Base-by-base conservation (phyloP, 2,113 vertebrate species). In the Platysteira castanea region DNA sequence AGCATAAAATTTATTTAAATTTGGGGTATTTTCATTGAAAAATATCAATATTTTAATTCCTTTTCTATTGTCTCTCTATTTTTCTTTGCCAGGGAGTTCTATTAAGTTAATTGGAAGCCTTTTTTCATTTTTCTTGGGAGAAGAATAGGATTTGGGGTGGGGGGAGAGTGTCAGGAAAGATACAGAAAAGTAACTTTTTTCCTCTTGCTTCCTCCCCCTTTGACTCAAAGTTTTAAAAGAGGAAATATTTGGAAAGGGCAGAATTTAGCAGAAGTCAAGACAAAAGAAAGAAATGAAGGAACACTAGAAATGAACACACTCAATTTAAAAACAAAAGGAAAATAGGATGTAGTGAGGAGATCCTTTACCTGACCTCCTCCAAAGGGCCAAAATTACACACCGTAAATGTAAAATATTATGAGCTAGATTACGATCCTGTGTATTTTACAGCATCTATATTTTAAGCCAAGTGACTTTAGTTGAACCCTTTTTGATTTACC, bases 401-500 rank as follows among this genome's bases (percentile, higher is more conserved):
- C 35, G 13, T 53, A 89, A 77, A 81, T 50, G 30, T 27, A 90
- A 81, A 86, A 54, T 90, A 84, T 69, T 84, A 76, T 30, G 24
- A 57, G 31, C 6, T 31, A 73, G n/a, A 69, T 78, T 63, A 81
- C 22, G 79, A 76, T 87, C 37, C 67, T 46, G 11, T 33, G 30
- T 54, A 21, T 42, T 91, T 89, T 89, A 86, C 49, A 94, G 20
- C 49, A 65, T 49, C 74, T 81, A 33, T 67, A 67, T 83, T 87
- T 79, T 65, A 93, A 67, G 27, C 19, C 70, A 95, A 19, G n/a
- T 90, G 76, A 79, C 52, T 91, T 95, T 42, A 84, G 39, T 71
- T 53, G 77, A 96, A 82, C 23, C 4, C 3, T 31, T 52, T 85
- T 75, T 95, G 56, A 95, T 95, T 95, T 85, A 85, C 71, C 92